Base-by-base conservation (phyloP, 1,140 invertebrate species). In the Maniola jurtina region DNA sequence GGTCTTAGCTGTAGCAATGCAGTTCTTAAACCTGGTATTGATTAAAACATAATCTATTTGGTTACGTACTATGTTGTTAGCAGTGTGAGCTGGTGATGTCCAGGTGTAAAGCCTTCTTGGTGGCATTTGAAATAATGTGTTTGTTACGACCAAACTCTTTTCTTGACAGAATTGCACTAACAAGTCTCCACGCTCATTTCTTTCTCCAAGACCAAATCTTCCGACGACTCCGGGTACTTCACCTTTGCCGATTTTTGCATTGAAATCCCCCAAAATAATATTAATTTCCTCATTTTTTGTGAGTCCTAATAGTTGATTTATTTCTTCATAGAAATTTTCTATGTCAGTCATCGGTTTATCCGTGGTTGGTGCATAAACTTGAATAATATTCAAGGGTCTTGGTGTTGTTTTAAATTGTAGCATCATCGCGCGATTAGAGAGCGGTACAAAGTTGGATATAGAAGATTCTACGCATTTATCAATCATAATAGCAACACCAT, bases 361-460 rank as follows among this genome's bases (percentile, higher is more conserved):
- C 10, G 58, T 58, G 0, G 77, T 83, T 15, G 80, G 79, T 5
- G 77, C 79, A 65, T 87, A 84, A n/a, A 79, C 66, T 66, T 83
- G 80, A 38, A 86, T 78, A 8, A 87, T 68, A 48, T 80, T 81
- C 0, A 80, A 72, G 14, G 67, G 73, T 6, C 36, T 55, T 36
- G 42, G 66, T 33, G 63, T 68, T 9, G 72, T 54, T 6, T 69
- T 9, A 10, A 80, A 10, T 61, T 76, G 59, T 15, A 78, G 15
- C 14, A 80, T 1, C 64, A 77, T 75, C 0, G 74, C 61, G 0
- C 68, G 48, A 14, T 79, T 72, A 13, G 66, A 66, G 5, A 54
- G 6, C 3, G 71, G 71, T 11, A 70, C 11, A 54, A 73, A 64
- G 15, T 38, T 66, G 5, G 58, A 15, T 10, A 25, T 11, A 16